Base-by-base conservation (phyloP, 2,113 vertebrate genomes). In the Plecotus auritus region DNA sequence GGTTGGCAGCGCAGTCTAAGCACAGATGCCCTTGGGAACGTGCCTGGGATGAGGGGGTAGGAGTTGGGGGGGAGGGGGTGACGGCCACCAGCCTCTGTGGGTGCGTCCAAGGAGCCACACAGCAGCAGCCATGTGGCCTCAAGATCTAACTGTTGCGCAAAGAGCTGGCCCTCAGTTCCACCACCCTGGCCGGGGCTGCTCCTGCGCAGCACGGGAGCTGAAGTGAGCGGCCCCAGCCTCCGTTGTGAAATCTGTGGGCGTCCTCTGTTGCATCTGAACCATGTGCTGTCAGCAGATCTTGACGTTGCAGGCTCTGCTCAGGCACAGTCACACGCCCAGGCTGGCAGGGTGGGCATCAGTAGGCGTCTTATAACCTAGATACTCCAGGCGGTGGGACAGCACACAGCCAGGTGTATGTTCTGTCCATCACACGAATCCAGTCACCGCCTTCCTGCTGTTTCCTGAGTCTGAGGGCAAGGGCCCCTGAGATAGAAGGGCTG, bases 21-120 rank as follows among this genome's bases (percentile, higher is more conserved):
- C 7, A 4, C 37, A 54, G 56, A 7, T 1, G 2, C 23, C 5
- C 22, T 4, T 8, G 1, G 28, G 42, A 2, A 67, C 7, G 5
- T 18, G 2, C 69, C 23, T 8, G 14, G 40, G 74, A 9, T 22
- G 4, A 12, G 1, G 5, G n/a, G 9, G 13, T 2, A 12, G 26
- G 10, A 26, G 1, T 2, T 28, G 4, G 10, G 3, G 12, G 32
- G 10, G 30, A 9, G 28, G 28, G 28, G 23, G 23, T 4, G 7
- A 18, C 23, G 3, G 56, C 12, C 61, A 64, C 61, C 28, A 32
- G 26, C 61, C 28, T 32, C 61, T 61, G 26, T 26, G 6, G 17
- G 4, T 61, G 56, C 9, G 23, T 61, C 56, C 56, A 28, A 61
- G 23, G 23, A 61, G 56, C 56, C 56, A 12, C 59, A 10, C 59